Evolutionary conservation across 2,888 invertebrate genomes (phyloP).

Genomic region (Plebejus melissa): DNA sequence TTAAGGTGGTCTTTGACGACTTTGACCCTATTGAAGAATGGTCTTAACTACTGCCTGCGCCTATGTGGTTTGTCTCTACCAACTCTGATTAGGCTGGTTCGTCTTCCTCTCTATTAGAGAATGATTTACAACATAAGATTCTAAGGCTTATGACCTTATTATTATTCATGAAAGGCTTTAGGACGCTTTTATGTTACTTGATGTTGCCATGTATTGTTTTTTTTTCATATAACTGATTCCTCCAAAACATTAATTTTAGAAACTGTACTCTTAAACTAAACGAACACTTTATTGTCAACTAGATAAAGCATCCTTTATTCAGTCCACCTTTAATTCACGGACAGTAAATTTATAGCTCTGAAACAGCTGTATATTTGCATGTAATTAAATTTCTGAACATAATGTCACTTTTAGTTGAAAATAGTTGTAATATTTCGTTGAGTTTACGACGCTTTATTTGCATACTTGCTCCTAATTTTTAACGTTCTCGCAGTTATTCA

Average conservation of each 20-base stretch:
- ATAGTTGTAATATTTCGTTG: constrained; percentile 25
- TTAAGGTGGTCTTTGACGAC: not conserved
- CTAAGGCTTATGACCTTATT: not conserved
- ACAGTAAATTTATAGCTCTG: not conserved
- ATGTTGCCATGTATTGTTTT: too few relatives aligned
- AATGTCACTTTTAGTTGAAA: constrained; percentile 20
- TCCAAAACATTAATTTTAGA: too few relatives aligned
- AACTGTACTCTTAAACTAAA: too few relatives aligned
- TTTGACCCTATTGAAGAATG: not conserved
- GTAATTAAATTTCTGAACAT: constrained; percentile 1
- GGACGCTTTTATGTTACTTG: too few relatives aligned
- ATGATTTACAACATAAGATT: not conserved
- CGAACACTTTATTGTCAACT: too few relatives aligned
- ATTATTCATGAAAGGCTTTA: not conserved
- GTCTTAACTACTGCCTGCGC: not conserved
- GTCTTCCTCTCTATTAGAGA: not conserved
- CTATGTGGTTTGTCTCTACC: not conserved
- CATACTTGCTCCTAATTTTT: constrained; percentile 24
- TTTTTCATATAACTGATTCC: too few relatives aligned
- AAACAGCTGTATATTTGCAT: constrained; percentile 21
- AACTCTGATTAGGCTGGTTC: not conserved
- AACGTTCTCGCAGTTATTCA: not conserved
- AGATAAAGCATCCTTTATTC: not conserved
- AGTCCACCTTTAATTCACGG: not conserved
- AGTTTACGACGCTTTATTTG: constrained; percentile 12